Base-by-base conservation (phyloP, 2,797 vertebrate genomes). In the Spinibarbus caldwelli region DNA sequence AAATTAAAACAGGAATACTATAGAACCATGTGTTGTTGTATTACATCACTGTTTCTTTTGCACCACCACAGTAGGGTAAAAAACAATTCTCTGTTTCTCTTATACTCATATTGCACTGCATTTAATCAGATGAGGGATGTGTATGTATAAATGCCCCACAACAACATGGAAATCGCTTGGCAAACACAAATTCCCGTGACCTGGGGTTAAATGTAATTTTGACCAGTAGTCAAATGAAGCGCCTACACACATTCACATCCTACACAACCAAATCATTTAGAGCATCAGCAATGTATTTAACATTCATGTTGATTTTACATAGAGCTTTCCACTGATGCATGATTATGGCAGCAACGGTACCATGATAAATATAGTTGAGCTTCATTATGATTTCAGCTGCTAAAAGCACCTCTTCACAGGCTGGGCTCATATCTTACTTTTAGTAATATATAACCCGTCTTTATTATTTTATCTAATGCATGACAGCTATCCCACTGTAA, bases 91-190 rank as follows among this genome's bases (percentile, higher is more conserved):
- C 34, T 68, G 62, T 31, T 64, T 8, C 54, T 62, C 29, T 70
- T 23, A 23, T 12, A 23, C 67, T 38, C 10, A 19, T 19, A 19
- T 68, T 67, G 38, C 21, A 43, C 21, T 43, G 36, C 3, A 3
- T 43, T 72, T 66, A 64, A 49, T 45, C 41, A 75, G 81, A 72
- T 75, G 68, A 75, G 45, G 80, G 5, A 29, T 15, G 17, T 41
- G 31, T 6, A n/a, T n/a, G n/a, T n/a, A n/a, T n/a, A n/a, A 29
- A 41, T 36, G 9, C 38, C 11, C 36, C 15, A 31, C n/a, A 64
- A 34, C 43, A 66, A 34, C 12, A 64, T 52, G 64, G 31, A 45
- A 84, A 79, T 47, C 1, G 7, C 26, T 47, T 45, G 41, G 49
- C 26, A 71, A 38, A 78, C 14, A 64, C 45, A 68, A 52, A 80